Base-by-base conservation (phyloP, 2,113 vertebrate species). In the Motacilla alba region DNA sequence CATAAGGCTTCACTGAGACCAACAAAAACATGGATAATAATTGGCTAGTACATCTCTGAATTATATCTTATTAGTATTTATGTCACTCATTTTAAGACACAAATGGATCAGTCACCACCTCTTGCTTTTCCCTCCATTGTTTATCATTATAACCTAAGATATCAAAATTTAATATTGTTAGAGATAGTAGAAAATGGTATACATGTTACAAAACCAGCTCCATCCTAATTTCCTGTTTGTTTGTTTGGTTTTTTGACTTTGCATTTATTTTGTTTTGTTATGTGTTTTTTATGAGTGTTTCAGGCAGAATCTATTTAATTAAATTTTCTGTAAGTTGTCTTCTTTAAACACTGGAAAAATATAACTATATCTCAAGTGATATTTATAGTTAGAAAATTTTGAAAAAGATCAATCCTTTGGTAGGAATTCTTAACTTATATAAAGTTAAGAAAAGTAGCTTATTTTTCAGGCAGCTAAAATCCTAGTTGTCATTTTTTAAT, bases 41-140 rank as follows among this genome's bases (percentile, higher is more conserved):
- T 84, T 81, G 52, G 5, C 20, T 83, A 68, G 64, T 66, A 75
- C 60, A 74, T 68, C 5, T 64, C 46, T 89, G 52, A 92, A 93
- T 94, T 95, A 90, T 16, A 39, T 49, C 80, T 89, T 81, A 44
- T 89, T 89, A 96, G 26, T 44, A 41, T 70, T 72, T 78, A 21
- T 6, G 1, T 62, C 95, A 91, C 28, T 96, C 87, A 84, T 89
- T 70, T 89, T 39, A 87, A 50, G n/a, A 33, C 47, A 31, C 49
- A 93, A 94, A 88, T 78, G 35, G 21, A 77, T 87, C 22, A 28
- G 35, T 80, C 50, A 86, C 13, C 17, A 20, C 19, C 7, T 82
- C 59, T 60, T 90, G 26, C 46, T 79, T 85, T 84, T 73, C 43
- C n/a, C 18, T 27, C 12, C 10, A 35, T 10, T 74, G 21, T 69